Evolutionary conservation across 2,797 vertebrate species (phyloP).

Genomic region (Enteromius anoplus): DNA sequence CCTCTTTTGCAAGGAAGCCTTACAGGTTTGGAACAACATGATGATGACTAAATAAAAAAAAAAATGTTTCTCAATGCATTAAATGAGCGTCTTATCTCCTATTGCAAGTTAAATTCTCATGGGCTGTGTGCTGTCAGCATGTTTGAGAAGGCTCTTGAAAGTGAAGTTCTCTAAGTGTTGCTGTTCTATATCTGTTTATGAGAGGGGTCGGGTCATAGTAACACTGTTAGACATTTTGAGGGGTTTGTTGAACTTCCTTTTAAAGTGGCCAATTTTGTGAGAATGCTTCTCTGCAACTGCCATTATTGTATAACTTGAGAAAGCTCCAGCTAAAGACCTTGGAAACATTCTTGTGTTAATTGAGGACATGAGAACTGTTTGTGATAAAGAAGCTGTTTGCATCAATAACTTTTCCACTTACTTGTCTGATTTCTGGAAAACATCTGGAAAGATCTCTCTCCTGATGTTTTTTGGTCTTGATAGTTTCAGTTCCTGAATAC

Average conservation of each 20-base stretch:
- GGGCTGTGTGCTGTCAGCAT: slow-evolving; percentile 20
- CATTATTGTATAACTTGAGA: slow-evolving; percentile 10
- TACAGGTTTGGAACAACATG: background rate
- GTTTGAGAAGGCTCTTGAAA: slow-evolving; percentile 47
- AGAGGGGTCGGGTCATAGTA: slow-evolving; percentile 39
- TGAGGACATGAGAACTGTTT: slow-evolving; percentile 21
- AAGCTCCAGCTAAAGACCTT: slow-evolving; percentile 5
- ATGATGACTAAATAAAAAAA: background rate
- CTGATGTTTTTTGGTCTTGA: slow-evolving; percentile 51
- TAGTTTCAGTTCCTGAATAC: slow-evolving; percentile 54
- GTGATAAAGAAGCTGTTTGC: slow-evolving; percentile 13
- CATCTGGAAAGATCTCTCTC: slow-evolving; percentile 62
- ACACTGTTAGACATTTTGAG: slow-evolving; percentile 40
- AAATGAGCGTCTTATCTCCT: background rate
- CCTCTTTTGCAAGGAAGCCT: background rate
- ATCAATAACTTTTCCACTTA: slow-evolving; percentile 59
- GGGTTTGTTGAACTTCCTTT: slow-evolving; percentile 40
- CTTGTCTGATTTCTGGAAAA: slow-evolving; percentile 70
- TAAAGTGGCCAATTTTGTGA: slow-evolving; percentile 30
- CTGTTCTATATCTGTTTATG: slow-evolving; percentile 49
- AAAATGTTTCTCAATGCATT: background rate
- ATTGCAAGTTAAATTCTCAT: slow-evolving; percentile 20
- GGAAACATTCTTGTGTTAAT: background rate
- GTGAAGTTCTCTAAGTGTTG: slow-evolving; percentile 40
- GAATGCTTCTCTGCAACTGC: background rate